Base-by-base conservation (phyloP, 2,888 invertebrate genomes). In the Ochlodes sylvanus region DNA sequence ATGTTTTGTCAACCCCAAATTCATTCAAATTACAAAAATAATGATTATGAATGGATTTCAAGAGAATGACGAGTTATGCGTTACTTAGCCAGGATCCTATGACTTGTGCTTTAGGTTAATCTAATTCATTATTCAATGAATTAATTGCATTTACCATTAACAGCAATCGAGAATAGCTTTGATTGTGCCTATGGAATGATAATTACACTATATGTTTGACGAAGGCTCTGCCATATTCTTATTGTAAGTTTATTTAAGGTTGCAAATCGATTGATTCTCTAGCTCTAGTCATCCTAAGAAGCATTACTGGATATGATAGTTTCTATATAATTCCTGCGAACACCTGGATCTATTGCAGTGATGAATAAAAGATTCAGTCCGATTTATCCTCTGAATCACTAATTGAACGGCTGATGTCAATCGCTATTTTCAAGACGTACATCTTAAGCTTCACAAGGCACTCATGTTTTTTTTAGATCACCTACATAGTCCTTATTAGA, bases 301-400 rank as follows among this genome's bases (percentile, higher is more conserved):
- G 21, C 61, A 55, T 32, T 15, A 34, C 17, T 56, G 54, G 14
- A 34, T 54, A n/a, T 60, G 41, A 21, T 38, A 21, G 38, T 27
- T 17, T 32, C 27, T 32, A 15, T 42, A 42, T 38, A 63, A 63
- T 63, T 63, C 52, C 14, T 27, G 5, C 10, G 63, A 63, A 66
- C 67, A 67, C 61, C 67, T 67, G 67, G 61, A 34, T 54, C 10
- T 42, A 54, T 19, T 44, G n/a, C 66, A 38, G 44, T 21, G 14
- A 44, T 67, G 67, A 61, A 67, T 67, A 55, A 67, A 67, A 67
- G 54, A 67, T 67, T 55, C 12, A 7, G 5, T 55, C 10, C 38
- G 44, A 19, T 55, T 61, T 61, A 61, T 55, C 54, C 55, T 44
- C n/a, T 21, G 6, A 19, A 54, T 55, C 54, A 10, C 12, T 55